Conservation (phyloP, 2,113 vertebrate species). For the Patagioenas fasciata region DNA sequence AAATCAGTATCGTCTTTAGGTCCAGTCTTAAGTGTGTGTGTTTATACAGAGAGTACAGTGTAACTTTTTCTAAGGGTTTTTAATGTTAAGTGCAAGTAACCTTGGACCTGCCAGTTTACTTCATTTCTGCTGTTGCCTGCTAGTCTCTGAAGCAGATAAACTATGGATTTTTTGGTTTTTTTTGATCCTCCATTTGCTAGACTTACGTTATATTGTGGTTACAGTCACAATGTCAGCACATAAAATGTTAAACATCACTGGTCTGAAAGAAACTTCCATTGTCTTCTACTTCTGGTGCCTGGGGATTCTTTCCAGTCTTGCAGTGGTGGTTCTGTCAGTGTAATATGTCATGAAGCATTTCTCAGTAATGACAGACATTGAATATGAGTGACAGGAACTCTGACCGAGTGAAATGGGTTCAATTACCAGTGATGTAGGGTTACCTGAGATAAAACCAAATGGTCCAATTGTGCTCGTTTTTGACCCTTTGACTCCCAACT, state of each 20-base stretch:
- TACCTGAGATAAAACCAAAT: constrained; percentile 81
- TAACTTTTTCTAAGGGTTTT: background rate
- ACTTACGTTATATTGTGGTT: constrained; percentile 59
- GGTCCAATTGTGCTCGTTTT: constrained; percentile 72
- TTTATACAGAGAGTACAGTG: background rate
- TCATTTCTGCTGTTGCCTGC: constrained; percentile 58
- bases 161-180: constrained; percentile 62
- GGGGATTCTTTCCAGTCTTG: constrained; percentile 67
- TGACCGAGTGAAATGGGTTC: constrained; percentile 78
- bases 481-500: constrained; percentile 73
- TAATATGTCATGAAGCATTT: constrained; percentile 80
- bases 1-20: background rate
- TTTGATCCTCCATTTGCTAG: constrained; percentile 65
- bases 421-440: constrained; percentile 77
- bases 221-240: constrained; percentile 68
- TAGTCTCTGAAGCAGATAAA: constrained; percentile 67
- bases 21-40: background rate
- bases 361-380: constrained; percentile 79
- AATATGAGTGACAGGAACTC: constrained; percentile 81
- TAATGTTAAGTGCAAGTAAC: background rate
- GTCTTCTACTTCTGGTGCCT: constrained; percentile 64
- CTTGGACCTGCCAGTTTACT: constrained; percentile 51
- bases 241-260: constrained; percentile 74
- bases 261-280: constrained; percentile 67
- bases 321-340: constrained; percentile 69